A percentile compares a stretch with the other conserved stretches of the same genome.
Evolutionary conservation across 2,797 vertebrate genomes (phyloP).

Genomic region (Labroides dimidiatus): DNA sequence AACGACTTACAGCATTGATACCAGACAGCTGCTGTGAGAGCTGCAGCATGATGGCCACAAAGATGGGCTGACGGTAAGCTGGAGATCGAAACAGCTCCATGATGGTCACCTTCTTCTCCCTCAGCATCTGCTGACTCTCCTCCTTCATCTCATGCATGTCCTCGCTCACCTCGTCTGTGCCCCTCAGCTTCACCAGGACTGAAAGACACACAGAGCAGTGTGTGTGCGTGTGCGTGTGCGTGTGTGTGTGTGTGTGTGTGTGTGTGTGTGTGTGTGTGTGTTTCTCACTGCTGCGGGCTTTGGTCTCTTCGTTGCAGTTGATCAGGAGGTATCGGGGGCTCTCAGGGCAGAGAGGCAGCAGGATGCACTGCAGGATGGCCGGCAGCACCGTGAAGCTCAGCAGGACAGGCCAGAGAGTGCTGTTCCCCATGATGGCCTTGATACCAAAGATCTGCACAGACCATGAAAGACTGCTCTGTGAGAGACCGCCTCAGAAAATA

Average conservation of each 20-base stretch:
- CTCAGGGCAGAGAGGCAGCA: constrained; percentile 93
- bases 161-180: constrained; percentile 87
- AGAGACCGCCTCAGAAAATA: too few species aligned
- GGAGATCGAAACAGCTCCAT: constrained; percentile 90
- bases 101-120: constrained; percentile 95
- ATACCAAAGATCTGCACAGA: constrained; percentile 86
- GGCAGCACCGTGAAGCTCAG: constrained; percentile 90
- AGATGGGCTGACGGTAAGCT: constrained; percentile 90
- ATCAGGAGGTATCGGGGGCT: constrained; percentile 96
- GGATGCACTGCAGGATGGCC: constrained; percentile 87
- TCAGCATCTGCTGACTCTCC: constrained; percentile 95
- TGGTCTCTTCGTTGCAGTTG: constrained; percentile 93
- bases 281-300: constrained; percentile 90
- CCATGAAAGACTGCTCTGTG: too few species aligned
- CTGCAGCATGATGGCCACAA: constrained; percentile 92
- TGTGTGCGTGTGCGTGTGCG: too few species aligned
- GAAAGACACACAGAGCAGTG: constrained; percentile 4
- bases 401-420: constrained; percentile 89
- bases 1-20: constrained; percentile 93
- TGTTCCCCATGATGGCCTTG: constrained; percentile 90
- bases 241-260: too few species aligned
- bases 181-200: constrained; percentile 94
- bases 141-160: constrained; percentile 98
- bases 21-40: constrained; percentile 97
- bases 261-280: neutral